These are phyloP conservation scores for Ammodytes dubius DNA, from an alignment of 2,113 vertebrate species.

Conservation along the genomic window DNA sequence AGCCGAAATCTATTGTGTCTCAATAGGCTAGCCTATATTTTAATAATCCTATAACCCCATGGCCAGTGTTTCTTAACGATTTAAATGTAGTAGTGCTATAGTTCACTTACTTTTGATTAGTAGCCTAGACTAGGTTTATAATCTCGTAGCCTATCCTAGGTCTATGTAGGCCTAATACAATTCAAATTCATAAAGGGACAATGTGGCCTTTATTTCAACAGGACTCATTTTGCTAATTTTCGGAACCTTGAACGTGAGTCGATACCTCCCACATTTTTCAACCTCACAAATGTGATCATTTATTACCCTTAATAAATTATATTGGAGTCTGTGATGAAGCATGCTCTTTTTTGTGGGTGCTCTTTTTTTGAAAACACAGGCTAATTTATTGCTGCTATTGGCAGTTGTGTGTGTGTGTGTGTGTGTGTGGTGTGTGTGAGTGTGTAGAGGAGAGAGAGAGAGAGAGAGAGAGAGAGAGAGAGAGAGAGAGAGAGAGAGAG, in stretches of 20 bases:
- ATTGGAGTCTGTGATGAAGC: conserved; percentile 15
- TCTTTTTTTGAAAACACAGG: conserved; percentile 29
- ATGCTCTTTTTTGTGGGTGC: conserved; percentile 37
- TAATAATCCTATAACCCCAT: no score
- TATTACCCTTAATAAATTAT: conserved; percentile 38
- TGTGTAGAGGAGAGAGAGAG: not conserved
- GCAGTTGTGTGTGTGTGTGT: not conserved
- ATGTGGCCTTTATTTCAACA: conserved; percentile 31
- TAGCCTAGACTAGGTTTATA: no score
- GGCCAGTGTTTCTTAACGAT: no score
- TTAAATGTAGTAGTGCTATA: no score
- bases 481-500: no score
- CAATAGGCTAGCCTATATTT: no score
- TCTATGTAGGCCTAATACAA: not conserved
- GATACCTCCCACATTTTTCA: conserved; percentile 23
- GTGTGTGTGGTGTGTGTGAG: conserved; percentile 9
- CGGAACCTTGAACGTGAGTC: conserved; percentile 28
- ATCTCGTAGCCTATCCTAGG: no score
- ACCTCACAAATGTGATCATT: conserved; percentile 28
- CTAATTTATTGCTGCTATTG: conserved; percentile 17
- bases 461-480: no score
- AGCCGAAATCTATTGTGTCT: no score
- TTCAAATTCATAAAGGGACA: conserved; percentile 4
- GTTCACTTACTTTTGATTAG: no score
- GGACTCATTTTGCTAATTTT: conserved; percentile 20